Evolutionary conservation across 2,797 vertebrate species (phyloP).

Genomic region (Heliangelus exortis): DNA sequence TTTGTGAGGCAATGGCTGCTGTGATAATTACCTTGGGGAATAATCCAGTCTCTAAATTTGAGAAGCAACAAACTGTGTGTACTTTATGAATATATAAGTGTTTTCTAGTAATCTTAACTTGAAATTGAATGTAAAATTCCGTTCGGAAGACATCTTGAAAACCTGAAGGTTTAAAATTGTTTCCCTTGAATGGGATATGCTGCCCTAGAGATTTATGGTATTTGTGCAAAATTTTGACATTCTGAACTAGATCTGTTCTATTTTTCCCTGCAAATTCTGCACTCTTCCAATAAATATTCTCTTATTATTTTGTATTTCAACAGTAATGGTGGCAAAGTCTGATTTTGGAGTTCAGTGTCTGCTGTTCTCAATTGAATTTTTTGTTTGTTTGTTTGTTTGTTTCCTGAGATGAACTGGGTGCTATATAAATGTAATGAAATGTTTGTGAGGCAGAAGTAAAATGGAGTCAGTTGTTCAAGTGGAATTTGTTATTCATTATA

Average conservation of each 20-base stretch:
- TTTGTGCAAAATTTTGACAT: background rate
- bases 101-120: background rate
- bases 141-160: background rate
- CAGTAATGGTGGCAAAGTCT: background rate
- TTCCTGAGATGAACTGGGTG: background rate
- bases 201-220: background rate
- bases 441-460: background rate
- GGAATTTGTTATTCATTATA: background rate
- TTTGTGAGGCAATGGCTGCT: background rate
- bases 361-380: background rate
- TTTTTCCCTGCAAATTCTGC: background rate
- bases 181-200: background rate
- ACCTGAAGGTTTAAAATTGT: background rate
- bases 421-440: background rate
- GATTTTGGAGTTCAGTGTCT: background rate
- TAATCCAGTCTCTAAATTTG: background rate
- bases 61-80: background rate
- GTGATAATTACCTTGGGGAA: background rate
- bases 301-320: background rate
- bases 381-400: background rate
- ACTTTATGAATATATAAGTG: background rate
- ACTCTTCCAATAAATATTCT: background rate
- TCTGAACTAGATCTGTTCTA: background rate
- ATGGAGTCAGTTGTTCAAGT: background rate
- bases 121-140: background rate